phyloP scores from a whole-genome alignment of 2,797 vertebrate species.

The Enteromius paludinosus region DNA sequence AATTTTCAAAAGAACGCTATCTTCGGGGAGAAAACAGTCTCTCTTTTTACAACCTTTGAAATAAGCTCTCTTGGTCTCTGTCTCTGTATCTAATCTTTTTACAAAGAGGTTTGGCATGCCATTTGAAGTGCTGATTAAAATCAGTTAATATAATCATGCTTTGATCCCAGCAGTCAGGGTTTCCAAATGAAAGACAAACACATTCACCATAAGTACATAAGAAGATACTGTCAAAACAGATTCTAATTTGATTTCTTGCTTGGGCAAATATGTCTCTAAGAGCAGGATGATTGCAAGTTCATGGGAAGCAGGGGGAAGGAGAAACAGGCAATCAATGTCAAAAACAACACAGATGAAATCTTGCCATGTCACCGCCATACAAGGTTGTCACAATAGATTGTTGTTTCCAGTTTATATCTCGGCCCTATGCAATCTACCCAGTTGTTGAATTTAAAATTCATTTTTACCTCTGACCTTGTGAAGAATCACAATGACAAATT shows the following conservation, averaged over 20 bases:
- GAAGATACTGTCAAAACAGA: slow-evolving; percentile 64
- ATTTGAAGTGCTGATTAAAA: slow-evolving; percentile 69
- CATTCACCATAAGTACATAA: slow-evolving; percentile 63
- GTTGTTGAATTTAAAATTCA: not conserved
- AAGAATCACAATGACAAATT: not conserved
- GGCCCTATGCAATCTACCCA: slow-evolving; percentile 43
- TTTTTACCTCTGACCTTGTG: slow-evolving; percentile 48
- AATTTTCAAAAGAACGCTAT: slow-evolving; percentile 15
- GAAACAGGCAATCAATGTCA: slow-evolving; percentile 38
- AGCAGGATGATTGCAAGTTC: slow-evolving; percentile 18
- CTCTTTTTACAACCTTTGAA: slow-evolving; percentile 50
- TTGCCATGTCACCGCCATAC: slow-evolving; percentile 34
- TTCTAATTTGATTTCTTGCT: slow-evolving; percentile 66
- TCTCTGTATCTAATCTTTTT: slow-evolving; percentile 58
- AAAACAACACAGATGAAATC: slow-evolving; percentile 45
- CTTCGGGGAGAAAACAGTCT: slow-evolving; percentile 38
- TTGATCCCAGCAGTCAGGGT: slow-evolving; percentile 60
- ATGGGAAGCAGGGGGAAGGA: not conserved
- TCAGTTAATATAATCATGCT: slow-evolving; percentile 66
- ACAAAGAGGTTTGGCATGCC: slow-evolving; percentile 51
- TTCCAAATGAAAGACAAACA: slow-evolving; percentile 67
- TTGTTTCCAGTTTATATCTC: slow-evolving; percentile 42
- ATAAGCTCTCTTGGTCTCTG: slow-evolving; percentile 36
- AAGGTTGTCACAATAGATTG: slow-evolving; percentile 57
- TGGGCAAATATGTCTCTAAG: slow-evolving; percentile 48